Evolutionary conservation across 2,797 vertebrate genomes (phyloP).

Genomic region (Microchirus variegatus): DNA sequence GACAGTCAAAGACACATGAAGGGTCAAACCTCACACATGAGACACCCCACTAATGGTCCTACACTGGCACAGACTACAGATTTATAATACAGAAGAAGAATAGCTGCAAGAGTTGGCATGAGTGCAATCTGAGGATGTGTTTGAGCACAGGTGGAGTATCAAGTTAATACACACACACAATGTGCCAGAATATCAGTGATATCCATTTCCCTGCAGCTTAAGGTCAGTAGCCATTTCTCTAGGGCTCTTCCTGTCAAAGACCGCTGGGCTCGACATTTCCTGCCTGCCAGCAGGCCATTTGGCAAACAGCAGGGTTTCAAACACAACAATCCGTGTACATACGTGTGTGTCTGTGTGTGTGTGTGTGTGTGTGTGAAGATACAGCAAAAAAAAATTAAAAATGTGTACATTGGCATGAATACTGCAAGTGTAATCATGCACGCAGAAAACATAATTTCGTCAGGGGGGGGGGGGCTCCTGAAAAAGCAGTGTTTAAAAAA

Average conservation of each 20-base stretch:
- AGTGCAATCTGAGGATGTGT: constrained; percentile 5
- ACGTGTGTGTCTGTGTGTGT: neutral
- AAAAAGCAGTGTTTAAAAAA: too few relatives aligned
- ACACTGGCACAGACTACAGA: constrained; percentile 28
- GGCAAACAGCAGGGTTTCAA: constrained; percentile 63
- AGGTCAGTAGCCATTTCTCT: constrained; percentile 58
- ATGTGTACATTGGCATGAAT: neutral
- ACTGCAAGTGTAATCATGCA: too few relatives aligned
- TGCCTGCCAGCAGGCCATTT: constrained; percentile 55
- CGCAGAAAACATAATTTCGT: too few relatives aligned
- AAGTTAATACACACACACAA: constrained; percentile 53
- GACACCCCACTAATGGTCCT: constrained; percentile 47
- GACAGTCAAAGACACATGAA: constrained; percentile 40
- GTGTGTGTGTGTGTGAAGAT: neutral
- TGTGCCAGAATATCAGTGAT: constrained; percentile 46
- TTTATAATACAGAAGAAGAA: constrained; percentile 22
- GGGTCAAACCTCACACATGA: constrained; percentile 37
- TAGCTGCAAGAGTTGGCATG: neutral
- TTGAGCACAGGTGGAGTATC: constrained; percentile 20
- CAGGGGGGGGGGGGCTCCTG: too few relatives aligned
- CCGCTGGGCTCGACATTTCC: constrained; percentile 57
- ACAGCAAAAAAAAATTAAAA: constrained; percentile 6
- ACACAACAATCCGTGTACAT: constrained; percentile 9
- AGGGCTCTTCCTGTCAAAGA: constrained; percentile 65
- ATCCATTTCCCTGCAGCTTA: constrained; percentile 64